Evolutionary conservation across 2,113 vertebrate species (phyloP).

Genomic region (Synchiropus splendidus): DNA sequence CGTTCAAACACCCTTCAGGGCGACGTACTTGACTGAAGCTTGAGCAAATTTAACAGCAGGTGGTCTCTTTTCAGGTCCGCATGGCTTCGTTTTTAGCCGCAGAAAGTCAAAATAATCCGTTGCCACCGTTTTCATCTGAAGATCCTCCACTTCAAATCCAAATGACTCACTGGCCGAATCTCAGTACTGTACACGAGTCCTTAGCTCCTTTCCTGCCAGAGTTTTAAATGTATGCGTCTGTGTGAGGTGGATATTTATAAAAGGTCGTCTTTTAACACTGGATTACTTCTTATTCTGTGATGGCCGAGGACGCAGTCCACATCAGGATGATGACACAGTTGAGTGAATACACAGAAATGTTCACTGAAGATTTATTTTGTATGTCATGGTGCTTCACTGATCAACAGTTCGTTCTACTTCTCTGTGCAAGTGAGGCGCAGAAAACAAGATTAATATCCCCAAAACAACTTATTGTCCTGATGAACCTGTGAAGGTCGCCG

Average conservation of each 20-base stretch:
- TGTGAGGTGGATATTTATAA: background rate
- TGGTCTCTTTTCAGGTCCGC: background rate
- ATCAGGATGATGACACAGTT: slow-evolving; percentile 44
- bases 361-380: slow-evolving; percentile 33
- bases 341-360: slow-evolving; percentile 64
- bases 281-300: slow-evolving; percentile 48
- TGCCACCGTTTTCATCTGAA: background rate
- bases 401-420: slow-evolving; percentile 22
- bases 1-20: background rate
- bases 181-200: background rate
- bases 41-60: background rate
- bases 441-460: background rate
- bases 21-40: no score
- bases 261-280: background rate
- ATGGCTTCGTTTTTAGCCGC: background rate
- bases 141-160: background rate
- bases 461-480: background rate
- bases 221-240: background rate
- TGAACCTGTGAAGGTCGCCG: background rate
- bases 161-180: background rate
- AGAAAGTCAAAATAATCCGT: background rate
- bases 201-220: background rate
- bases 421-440: background rate
- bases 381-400: slow-evolving; percentile 57
- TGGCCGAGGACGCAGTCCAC: slow-evolving; percentile 51